Evolutionary conservation across 2,888 invertebrate species (phyloP), one percentile per base, ranked within the genome.

Genomic region (Aleiodes leptofemur): DNA sequence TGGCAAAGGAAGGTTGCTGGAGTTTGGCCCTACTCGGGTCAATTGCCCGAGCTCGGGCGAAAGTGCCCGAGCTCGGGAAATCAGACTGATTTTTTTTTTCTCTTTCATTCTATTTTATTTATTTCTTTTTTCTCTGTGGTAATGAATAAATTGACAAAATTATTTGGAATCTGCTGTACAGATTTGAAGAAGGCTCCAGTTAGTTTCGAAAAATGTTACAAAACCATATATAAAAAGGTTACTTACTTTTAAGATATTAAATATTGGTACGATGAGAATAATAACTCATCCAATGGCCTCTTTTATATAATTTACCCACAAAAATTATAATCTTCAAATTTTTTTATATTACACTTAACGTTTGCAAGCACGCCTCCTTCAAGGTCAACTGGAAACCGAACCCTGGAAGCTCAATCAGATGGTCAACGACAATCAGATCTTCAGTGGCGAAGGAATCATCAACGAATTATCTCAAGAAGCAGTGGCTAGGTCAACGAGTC

Each of bases 261-360:
- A 64, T 64, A 64, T 64, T 64, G 64, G 64, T 64, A 64, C 16
- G 16, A 64, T 23, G 64, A 23, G 64, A 48, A 43, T 29, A 56
- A 61, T 16, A 13, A 38, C 31, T 31, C 76, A 53, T 31, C n/a
- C 72, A 34, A 13, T 51, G 64, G 64, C 64, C 38, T 64, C 55
- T 14, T 13, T 23, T 23, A 23, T 23, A 69, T 73, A 23, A 29
- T 66, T 59, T 50, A 55, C 34, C 55, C 57, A 31, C 51, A 55
- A 50, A 38, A 16, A 59, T 73, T 53, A 74, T 72, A 73, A 78
- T 79, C 73, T 56, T 55, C 56, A 34, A 66, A 61, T 23, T 23
- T 23, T 66, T 74, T 69, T 59, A 50, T 56, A 48, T 53, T 66
- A 72, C 68, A 31, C 11, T 61, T 66, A 48, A 13, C 53, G 51